phyloP scores from a whole-genome alignment of 2,113 vertebrate species.

The Deroptyus accipitrinus region DNA sequence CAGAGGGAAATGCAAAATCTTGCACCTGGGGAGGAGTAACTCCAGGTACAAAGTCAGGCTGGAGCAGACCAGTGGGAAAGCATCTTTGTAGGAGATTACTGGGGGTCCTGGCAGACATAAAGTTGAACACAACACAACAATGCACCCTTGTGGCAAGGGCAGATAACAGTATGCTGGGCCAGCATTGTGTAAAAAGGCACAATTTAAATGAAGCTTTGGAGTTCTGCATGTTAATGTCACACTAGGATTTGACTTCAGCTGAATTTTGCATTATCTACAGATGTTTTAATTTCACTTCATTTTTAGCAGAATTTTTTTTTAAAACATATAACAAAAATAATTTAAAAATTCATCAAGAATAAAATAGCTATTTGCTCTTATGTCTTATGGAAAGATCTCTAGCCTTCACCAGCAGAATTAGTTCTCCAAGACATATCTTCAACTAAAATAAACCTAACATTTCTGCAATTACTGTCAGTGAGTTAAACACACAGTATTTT shows the following conservation, averaged over 20 bases:
- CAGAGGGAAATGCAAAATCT: neutral
- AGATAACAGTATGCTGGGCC: neutral
- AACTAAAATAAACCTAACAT: neutral
- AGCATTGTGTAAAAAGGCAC: neutral
- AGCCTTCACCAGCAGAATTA: neutral
- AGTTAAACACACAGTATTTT: neutral
- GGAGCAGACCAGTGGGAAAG: neutral
- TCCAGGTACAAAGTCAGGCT: neutral
- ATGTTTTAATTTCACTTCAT: neutral
- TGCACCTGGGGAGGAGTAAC: neutral
- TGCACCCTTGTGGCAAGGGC: neutral
- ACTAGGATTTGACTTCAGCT: neutral
- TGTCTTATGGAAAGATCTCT: neutral
- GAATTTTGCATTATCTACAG: neutral
- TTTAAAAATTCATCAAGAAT: neutral
- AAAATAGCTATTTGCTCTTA: neutral
- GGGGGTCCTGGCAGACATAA: neutral
- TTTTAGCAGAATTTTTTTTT: neutral
- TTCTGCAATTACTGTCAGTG: neutral
- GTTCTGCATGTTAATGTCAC: neutral
- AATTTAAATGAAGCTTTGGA: neutral
- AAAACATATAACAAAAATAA: neutral
- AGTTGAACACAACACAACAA: neutral
- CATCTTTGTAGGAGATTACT: neutral
- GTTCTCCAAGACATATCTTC: neutral